Evolutionary conservation across 2,888 invertebrate species (phyloP), one percentile per base, ranked within the genome.

Genomic region (Agrochola circellaris): DNA sequence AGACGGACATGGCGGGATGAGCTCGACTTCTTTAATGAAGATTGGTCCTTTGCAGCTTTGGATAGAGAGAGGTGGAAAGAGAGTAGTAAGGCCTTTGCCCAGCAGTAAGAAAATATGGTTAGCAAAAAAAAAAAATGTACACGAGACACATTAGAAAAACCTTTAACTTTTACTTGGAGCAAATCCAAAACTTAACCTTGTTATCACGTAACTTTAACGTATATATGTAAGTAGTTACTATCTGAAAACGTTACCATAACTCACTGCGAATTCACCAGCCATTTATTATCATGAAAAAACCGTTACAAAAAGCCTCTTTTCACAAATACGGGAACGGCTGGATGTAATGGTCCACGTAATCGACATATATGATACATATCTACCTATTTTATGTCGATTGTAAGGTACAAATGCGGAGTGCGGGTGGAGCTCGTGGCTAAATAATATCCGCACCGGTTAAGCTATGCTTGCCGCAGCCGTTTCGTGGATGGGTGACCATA

Each of bases 211-310:
- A 61, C 17, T 9, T 17, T 26, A 60, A 58, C 56, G 20, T 38
- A 68, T 15, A n/a, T 15, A 51, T 51, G 23, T 51, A 67, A n/a
- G 56, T 58, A n/a, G 20, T 60, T 51, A 30, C 38, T 48, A 81
- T 75, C 61, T 56, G 0, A 17, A 60, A 64, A 64, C 13, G 56
- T 15, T 42, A 51, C 56, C 17, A 51, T 76, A 82, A 79, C 76
- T 75, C 79, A 82, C 54, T 0, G 15, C 17, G 5, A 64, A 83
- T 51, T 71, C 79, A 54, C 38, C 34, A 73, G 51, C 66, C 38
- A 82, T 83, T 48, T 83, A 56, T 82, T 68, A 58, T 79, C 65
- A 73, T 72, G 73, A 83, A 82, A 78, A 81, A 66, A 66, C 17
- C 73, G 64, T 69, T 83, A 58, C 34, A 70, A 73, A 77, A 82